Percentiles rank a stretch among this genome's conserved stretches.
phyloP scores from a whole-genome alignment of 2,113 vertebrate species.

The Tragelaphus imberbis region DNA sequence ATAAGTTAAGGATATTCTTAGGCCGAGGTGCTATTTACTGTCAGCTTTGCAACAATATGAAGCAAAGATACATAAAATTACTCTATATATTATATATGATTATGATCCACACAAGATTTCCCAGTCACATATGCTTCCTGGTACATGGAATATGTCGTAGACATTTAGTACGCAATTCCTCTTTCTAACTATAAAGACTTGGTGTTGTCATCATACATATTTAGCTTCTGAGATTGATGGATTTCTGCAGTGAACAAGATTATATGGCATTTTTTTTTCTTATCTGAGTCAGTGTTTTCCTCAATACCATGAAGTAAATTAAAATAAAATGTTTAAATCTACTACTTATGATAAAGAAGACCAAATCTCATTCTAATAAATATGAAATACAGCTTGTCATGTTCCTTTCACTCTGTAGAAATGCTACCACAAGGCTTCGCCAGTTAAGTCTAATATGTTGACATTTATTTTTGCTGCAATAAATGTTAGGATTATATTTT shows the following conservation, averaged over 20 bases:
- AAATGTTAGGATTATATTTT: slow-evolving; percentile 89
- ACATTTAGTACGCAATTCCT: slow-evolving; percentile 61
- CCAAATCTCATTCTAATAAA: slow-evolving; percentile 83
- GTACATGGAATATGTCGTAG: slow-evolving; percentile 23
- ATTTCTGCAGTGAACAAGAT: slow-evolving; percentile 72
- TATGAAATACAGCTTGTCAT: slow-evolving; percentile 84
- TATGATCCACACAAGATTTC: background rate
- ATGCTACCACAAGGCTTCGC: slow-evolving; percentile 82
- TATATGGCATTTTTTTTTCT: slow-evolving; percentile 70
- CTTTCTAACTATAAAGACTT: slow-evolving; percentile 61
- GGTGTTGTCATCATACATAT: slow-evolving; percentile 74
- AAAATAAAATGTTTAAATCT: slow-evolving; percentile 85
- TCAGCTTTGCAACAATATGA: background rate
- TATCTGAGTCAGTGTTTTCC: slow-evolving; percentile 79
- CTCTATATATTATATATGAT: background rate
- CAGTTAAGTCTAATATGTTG: slow-evolving; percentile 87
- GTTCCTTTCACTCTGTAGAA: slow-evolving; percentile 82
- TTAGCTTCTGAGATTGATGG: slow-evolving; percentile 77
- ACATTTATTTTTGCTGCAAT: slow-evolving; percentile 88
- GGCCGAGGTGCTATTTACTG: background rate
- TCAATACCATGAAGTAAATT: slow-evolving; percentile 79
- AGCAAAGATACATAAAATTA: background rate
- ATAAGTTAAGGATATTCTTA: background rate
- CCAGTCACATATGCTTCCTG: background rate
- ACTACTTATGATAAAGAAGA: slow-evolving; percentile 83